A percentile compares a stretch with the other conserved stretches of the same genome.
phyloP scores from a whole-genome alignment of 37 sponge, comb jelly and placozoan genomes.

The Crambe crambe region DNA sequence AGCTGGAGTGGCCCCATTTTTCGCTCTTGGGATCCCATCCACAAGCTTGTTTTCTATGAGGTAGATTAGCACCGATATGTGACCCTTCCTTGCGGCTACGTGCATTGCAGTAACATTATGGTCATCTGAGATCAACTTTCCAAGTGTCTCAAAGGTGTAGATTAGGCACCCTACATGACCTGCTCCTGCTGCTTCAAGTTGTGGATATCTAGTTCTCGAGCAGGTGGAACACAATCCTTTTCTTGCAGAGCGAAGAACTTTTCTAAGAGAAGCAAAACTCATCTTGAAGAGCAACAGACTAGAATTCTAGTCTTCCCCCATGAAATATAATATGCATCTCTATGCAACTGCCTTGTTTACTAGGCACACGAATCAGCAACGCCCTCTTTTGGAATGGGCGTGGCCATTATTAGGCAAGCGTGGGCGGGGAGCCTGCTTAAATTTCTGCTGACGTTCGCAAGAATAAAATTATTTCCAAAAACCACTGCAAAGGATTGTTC shows the following conservation, averaged over 20 bases:
- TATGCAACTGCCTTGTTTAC: not conserved
- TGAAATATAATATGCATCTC: not conserved
- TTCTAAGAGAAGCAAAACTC: constrained; percentile 78
- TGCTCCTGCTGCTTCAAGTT: constrained; percentile 85
- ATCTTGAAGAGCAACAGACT: constrained; percentile 1
- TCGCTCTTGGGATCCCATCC: constrained; percentile 59
- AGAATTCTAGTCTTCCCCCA: not conserved
- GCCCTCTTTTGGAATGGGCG: not conserved
- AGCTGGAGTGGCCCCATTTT: constrained; percentile 86
- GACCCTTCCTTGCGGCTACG: constrained; percentile 87
- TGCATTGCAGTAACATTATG: constrained; percentile 90
- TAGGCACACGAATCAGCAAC: not conserved
- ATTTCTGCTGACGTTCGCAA: not conserved
- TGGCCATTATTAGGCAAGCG: not conserved
- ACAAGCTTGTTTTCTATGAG: constrained; percentile 68
- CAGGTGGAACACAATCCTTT: constrained; percentile 83
- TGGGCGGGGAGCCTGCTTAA: not conserved
- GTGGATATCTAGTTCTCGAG: constrained; percentile 73
- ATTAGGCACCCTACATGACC: constrained; percentile 88
- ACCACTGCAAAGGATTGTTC: too few relatives aligned
- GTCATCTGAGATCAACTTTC: constrained; percentile 64
- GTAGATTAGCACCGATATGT: constrained; percentile 72
- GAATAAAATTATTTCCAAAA: too few relatives aligned
- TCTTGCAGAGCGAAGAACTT: constrained; percentile 65
- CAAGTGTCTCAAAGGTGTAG: constrained; percentile 77